phyloP scores from a whole-genome alignment of 1,140 invertebrate genomes.

The Drosophila persimilis region DNA sequence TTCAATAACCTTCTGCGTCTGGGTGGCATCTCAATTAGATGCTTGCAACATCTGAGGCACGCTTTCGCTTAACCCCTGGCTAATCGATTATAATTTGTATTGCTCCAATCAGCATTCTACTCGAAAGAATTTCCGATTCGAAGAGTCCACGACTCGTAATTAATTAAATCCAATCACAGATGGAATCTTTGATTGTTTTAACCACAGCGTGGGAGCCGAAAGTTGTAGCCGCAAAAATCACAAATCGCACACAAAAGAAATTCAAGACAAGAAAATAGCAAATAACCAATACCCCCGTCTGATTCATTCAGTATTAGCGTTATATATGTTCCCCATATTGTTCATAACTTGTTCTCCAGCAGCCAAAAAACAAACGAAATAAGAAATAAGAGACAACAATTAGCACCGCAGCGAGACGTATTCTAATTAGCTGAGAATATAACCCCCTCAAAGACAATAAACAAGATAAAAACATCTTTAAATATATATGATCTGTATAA shows the following conservation, averaged over 20 bases:
- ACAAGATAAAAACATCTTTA: slow-evolving; percentile 4
- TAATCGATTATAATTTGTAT: slow-evolving; percentile 46
- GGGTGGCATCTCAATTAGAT: slow-evolving; percentile 35
- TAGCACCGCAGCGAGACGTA: slow-evolving; percentile 36
- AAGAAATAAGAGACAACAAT: slow-evolving; percentile 41
- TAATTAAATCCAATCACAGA: slow-evolving; percentile 71
- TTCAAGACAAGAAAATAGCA: slow-evolving; percentile 42
- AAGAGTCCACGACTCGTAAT: slow-evolving; percentile 52
- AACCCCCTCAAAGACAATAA: slow-evolving; percentile 7
- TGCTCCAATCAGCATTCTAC: slow-evolving; percentile 52
- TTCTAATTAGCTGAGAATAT: slow-evolving; percentile 34
- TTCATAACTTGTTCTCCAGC: slow-evolving; percentile 63
- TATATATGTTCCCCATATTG: slow-evolving; percentile 37
- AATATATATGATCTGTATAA: slow-evolving; percentile 3
- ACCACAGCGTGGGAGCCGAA: slow-evolving; percentile 57
- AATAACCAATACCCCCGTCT: slow-evolving; percentile 19
- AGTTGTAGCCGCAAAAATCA: slow-evolving; percentile 32
- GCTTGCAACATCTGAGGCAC: slow-evolving; percentile 38
- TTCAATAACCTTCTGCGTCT: slow-evolving; percentile 28
- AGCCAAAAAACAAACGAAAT: slow-evolving; percentile 27
- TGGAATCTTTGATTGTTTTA: slow-evolving; percentile 49
- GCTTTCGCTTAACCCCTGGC: slow-evolving; percentile 37
- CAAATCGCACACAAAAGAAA: slow-evolving; percentile 23
- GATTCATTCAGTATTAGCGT: slow-evolving; percentile 34
- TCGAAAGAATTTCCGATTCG: slow-evolving; percentile 51